Percentiles rank a stretch among this genome's conserved stretches.
Evolutionary conservation across 1,140 invertebrate genomes (phyloP).

Genomic region (Eriosoma lanigerum): DNA sequence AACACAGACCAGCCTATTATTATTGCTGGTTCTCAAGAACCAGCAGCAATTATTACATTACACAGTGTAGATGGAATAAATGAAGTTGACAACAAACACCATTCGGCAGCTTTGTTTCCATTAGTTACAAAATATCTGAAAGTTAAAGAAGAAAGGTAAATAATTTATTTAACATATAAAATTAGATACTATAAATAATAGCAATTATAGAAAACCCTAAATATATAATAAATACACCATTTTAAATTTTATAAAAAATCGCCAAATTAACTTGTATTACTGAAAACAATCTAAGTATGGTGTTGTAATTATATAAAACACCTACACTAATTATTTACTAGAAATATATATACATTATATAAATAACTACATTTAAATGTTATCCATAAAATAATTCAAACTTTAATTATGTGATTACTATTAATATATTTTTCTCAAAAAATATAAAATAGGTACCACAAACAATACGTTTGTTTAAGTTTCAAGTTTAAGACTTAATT

Average conservation of each 20-base stretch:
- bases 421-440: too few relatives aligned
- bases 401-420: too few relatives aligned
- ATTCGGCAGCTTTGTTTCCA: slow-evolving; percentile 32
- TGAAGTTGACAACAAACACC: slow-evolving; percentile 21
- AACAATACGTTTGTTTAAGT: too few relatives aligned
- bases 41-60: slow-evolving; percentile 17
- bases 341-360: too few relatives aligned
- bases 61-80: slow-evolving; percentile 25
- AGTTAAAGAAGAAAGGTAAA: slow-evolving; percentile 20
- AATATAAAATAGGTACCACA: too few relatives aligned
- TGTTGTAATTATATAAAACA: not conserved
- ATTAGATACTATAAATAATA: not conserved
- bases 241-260: not conserved
- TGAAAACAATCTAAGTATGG: not conserved
- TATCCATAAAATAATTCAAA: too few relatives aligned
- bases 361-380: too few relatives aligned
- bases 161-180: not conserved
- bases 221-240: not conserved
- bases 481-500: too few relatives aligned
- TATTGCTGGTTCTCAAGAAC: slow-evolving; percentile 3
- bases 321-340: not conserved
- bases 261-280: not conserved
- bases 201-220: not conserved
- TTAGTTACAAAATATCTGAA: slow-evolving; percentile 20
- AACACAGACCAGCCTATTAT: slow-evolving; percentile 12